Conservation (phyloP, 2,888 invertebrate genomes). For the Anodontia alba region DNA sequence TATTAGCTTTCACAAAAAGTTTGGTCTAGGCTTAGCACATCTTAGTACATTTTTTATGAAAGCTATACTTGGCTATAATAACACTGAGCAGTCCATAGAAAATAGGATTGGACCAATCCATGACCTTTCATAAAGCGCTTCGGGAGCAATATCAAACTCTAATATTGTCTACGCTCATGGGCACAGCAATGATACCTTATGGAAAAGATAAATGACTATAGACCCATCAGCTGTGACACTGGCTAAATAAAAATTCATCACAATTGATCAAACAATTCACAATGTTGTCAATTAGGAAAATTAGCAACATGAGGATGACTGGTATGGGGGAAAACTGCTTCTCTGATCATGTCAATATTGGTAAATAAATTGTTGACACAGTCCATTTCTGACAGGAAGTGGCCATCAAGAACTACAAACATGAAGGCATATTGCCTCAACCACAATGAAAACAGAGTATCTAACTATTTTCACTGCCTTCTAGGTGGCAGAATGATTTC, state of each 20-base stretch:
- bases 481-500: neutral
- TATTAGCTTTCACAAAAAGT: too few species aligned
- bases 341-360: constrained; percentile 1
- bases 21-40: too few species aligned
- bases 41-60: too few species aligned
- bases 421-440: neutral
- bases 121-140: too few species aligned
- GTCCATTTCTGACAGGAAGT: constrained; percentile 12
- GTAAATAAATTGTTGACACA: constrained; percentile 11
- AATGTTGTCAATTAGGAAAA: constrained; percentile 12
- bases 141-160: too few species aligned
- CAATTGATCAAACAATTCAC: neutral
- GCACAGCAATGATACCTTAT: too few species aligned
- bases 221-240: too few species aligned
- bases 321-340: neutral
- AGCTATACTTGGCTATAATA: too few species aligned
- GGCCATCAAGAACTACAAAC: neutral
- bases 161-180: too few species aligned
- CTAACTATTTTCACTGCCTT: neutral
- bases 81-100: too few species aligned
- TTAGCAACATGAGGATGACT: neutral
- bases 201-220: too few species aligned
- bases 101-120: too few species aligned
- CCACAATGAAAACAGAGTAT: neutral
- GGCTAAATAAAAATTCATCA: constrained; percentile 6